Base-by-base conservation (phyloP, 2,797 vertebrate species). In the Molossus molossus region DNA sequence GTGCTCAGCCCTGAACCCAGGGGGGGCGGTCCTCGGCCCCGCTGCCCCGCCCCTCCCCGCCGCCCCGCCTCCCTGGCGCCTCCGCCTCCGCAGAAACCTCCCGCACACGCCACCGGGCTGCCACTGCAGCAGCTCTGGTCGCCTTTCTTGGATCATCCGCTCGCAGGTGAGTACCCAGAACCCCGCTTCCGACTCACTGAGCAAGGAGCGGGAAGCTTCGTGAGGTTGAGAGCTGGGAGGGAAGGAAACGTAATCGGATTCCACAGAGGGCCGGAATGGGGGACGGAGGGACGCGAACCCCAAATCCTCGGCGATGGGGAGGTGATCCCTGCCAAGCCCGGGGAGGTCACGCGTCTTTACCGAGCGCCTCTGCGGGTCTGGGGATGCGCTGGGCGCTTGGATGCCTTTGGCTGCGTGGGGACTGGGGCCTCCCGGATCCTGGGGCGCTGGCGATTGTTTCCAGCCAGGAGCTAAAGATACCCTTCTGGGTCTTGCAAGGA, bases 121-220 rank as follows among this genome's bases (percentile, higher is more conserved):
- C 85, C 55, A 45, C 96, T 94, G 92, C 92, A 6, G 89, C 96
- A 67, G 87, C 75, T 40, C 81, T 3, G 0, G 50, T 5, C 60
- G 57, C 53, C 25, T 18, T 25, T 25, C 58, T 9, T 23, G 0
- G 5, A 3, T 13, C 53, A 5, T 45, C 88, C 0, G 65, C 45
- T 48, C 87, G 0, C 95, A 96, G 97, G 96, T 96, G 48, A 95
- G 92, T 27, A 27, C 64, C 0, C 3, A 29, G 70, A 58, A 18
- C 65, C 69, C 23, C 0, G 62, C 53, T 53, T 45, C 69, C 0
- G 4, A 11, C n/a, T 84, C 67, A 15, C 5, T 4, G 21, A 14
- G n/a, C 40, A 37, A 29, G 58, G 84, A 33, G 17, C 64, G 37
- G 62, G 82, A 57, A 62, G 81, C 69, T 70, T 73, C 60, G 3